Conservation (phyloP, 2,888 invertebrate genomes). For the Sarcophaga variegata region DNA sequence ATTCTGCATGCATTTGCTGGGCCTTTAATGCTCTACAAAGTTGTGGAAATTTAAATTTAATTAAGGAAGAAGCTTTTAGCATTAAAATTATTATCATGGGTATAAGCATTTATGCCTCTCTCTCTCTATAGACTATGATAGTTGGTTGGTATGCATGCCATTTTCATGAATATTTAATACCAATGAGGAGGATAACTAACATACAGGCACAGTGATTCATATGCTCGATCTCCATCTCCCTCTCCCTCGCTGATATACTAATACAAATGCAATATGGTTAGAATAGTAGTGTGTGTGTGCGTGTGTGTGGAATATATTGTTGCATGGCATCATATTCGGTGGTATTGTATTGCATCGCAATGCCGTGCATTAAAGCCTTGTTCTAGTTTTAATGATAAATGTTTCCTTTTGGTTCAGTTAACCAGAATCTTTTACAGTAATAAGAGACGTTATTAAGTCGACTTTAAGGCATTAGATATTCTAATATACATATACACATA, state of each 20-base stretch:
- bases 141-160: neutral
- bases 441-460: constrained; percentile 61
- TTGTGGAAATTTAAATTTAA: too few species aligned
- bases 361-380: constrained; percentile 36
- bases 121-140: too few species aligned
- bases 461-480: constrained; percentile 46
- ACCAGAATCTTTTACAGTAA: constrained; percentile 61
- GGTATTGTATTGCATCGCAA: neutral
- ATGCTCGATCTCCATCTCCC: neutral
- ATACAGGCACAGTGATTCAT: neutral
- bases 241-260: neutral
- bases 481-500: constrained; percentile 1
- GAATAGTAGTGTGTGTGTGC: neutral
- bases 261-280: neutral
- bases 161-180: constrained; percentile 26
- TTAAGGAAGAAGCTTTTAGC: too few species aligned
- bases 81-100: too few species aligned
- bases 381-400: constrained; percentile 66
- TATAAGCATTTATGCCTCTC: too few species aligned
- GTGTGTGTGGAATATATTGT: neutral
- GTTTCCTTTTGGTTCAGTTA: constrained; percentile 64
- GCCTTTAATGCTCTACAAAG: too few species aligned
- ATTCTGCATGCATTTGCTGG: too few species aligned
- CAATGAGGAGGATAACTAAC: constrained; percentile 30
- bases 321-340: neutral